Evolutionary conservation across 2,113 vertebrate species (phyloP), one percentile per base, ranked within the genome.

Genomic region (Antechinus stuartii): DNA sequence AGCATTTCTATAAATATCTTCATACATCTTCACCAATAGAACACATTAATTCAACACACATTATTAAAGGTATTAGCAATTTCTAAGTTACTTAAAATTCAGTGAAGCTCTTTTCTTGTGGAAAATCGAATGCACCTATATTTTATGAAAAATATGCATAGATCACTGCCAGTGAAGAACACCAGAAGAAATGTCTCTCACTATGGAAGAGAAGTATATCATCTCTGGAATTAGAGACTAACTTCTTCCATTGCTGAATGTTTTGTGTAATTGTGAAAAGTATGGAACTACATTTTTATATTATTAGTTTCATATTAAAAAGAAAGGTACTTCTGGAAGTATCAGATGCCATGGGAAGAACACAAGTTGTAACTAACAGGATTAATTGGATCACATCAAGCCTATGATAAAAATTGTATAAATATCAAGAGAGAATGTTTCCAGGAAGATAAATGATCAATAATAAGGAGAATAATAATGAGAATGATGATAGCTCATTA

Each of bases 1-100:
- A 84, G n/a, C 68, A 84, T 84, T 84, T 84, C 68, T 84, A 84
- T 84, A 84, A 84, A 84, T 84, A 84, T 84, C 68, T 84, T 84
- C 68, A 76, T 76, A 76, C 61, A 84, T 84, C 68, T 84, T n/a
- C 7, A 19, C n/a, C 68, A 84, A 84, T 84, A 84, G n/a, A 42
- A 84, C n/a, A 42, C 68, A 42, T 84, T 84, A 23, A 84, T 84
- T 84, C 68, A 84, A 84, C n/a, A 84, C 68, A 84, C n/a, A 84
- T 84, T 84, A 84, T 84, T 84, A 84, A 42, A 84, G 19, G 23
- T 84, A 84, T 84, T 84, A 84, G n/a, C 68, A 84, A 42, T 42
- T n/a, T 42, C 19, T 84, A 84, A 84, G 68, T 84, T 42, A 42
- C 68, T 84, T 84, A 42, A 84, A 84, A 84, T 84, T n/a, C 68